Evolutionary conservation across 1,140 invertebrate genomes (phyloP).

Genomic region (Zeugodacus cucurbitae): DNA sequence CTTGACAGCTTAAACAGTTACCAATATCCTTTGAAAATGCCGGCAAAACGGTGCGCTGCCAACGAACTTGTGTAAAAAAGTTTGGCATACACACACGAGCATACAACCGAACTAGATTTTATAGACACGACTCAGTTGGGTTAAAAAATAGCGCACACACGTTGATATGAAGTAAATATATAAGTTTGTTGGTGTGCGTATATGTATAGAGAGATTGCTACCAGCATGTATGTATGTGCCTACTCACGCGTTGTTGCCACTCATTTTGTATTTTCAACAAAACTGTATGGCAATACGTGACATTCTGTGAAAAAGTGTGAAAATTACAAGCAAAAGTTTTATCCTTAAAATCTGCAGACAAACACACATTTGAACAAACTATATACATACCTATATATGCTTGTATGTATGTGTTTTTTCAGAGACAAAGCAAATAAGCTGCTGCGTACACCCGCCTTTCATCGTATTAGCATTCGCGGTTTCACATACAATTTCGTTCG

Average conservation of each 20-base stretch:
- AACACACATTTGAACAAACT: not conserved
- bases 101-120: not conserved
- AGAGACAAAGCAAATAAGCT: not conserved
- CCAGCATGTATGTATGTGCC: not conserved
- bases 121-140: not conserved
- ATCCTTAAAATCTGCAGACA: not conserved
- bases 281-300: not conserved
- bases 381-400: not conserved
- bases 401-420: not conserved
- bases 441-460: not conserved
- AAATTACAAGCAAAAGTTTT: not conserved
- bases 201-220: not conserved
- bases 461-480: not conserved
- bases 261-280: not conserved
- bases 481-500: not conserved
- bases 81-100: not conserved
- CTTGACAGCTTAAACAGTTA: constrained; percentile 8
- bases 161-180: not conserved
- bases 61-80: not conserved
- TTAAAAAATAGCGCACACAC: not conserved
- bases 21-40: not conserved
- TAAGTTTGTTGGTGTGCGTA: not conserved
- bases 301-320: not conserved
- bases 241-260: not conserved
- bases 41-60: not conserved